Conservation (phyloP, 2,113 vertebrate species). For the Platycercus adscitus region DNA sequence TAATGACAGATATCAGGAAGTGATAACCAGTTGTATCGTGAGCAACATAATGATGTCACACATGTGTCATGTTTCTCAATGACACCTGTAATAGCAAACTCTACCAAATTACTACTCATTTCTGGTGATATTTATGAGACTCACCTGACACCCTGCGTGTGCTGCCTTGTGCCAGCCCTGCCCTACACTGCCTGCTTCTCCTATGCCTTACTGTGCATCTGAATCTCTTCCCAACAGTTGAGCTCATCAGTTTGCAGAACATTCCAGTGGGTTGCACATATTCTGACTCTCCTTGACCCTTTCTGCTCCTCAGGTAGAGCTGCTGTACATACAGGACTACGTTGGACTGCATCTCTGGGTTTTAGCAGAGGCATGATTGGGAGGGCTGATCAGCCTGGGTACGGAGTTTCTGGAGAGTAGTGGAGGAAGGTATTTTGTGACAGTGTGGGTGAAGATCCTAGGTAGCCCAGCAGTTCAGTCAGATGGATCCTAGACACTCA, state of each 20-base stretch:
- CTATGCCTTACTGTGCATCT: background rate
- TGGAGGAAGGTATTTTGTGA: background rate
- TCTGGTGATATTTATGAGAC: background rate
- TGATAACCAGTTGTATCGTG: background rate
- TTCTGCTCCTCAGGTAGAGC: background rate
- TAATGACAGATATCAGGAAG: constrained; percentile 13
- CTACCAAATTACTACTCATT: background rate
- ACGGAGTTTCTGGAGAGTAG: background rate
- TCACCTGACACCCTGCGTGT: background rate
- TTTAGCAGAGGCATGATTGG: background rate
- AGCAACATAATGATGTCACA: background rate
- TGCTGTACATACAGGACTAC: fast-evolving
- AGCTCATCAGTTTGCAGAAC: background rate
- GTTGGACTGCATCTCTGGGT: background rate
- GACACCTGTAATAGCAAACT: background rate
- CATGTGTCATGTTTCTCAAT: background rate
- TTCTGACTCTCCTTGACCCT: background rate
- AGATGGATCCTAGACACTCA: background rate
- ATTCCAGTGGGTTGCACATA: background rate
- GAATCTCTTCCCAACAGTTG: background rate
- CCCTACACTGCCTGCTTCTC: background rate
- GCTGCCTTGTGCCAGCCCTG: background rate
- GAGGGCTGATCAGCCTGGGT: background rate
- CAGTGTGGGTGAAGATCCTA: background rate
- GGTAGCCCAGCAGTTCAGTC: background rate